Base-by-base conservation (phyloP, 1,140 invertebrate genomes). In the Zaprionus taronus region DNA sequence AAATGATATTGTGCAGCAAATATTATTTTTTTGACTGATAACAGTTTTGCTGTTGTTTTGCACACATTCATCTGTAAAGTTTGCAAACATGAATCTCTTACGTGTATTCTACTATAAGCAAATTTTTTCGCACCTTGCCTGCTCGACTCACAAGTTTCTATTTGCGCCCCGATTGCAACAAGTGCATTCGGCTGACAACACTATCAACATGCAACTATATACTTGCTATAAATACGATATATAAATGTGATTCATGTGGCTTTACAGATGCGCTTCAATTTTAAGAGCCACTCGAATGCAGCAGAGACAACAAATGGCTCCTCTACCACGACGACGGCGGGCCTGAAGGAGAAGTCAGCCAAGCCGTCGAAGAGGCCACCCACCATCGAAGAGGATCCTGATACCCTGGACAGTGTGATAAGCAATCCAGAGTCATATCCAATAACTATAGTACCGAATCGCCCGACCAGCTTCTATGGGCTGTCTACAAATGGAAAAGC, bases 381-480 rank as follows among this genome's bases (percentile, higher is more conserved):
- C 14, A 80, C 80, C 17, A 85, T 92, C 31, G 92, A 93, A 34
- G 80, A 79, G 44, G 91, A 93, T 70, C 92, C 92, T 44, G 92
- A 93, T 36, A 93, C 92, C 5, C 68, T 93, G 61, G 91, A 93
- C 68, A 93, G 92, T 68, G 91, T 93, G 12, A 92, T 93, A 47
- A 91, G 89, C 38, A 92, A 93, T 80, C 92, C 92, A 11, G 79
- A 89, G 15, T 93, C 92, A 12, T 92, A 91, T 80, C 92, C 92
- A 47, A 92, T 93, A 20, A 93, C 92, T 17, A 91, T 93, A 49
- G 87, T 93, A 44, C 92, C 92, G 14, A 92, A 92, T 81, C 75
- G 87, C 22, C 82, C 92, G 26, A 74, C 78, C 41, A 92, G 85
- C 38, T 91, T 91, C 36, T 91, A 91, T 67, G 82, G 92, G 17